Evolutionary conservation across 2,113 vertebrate genomes (phyloP).

Genomic region (Scytalopus superciliaris): DNA sequence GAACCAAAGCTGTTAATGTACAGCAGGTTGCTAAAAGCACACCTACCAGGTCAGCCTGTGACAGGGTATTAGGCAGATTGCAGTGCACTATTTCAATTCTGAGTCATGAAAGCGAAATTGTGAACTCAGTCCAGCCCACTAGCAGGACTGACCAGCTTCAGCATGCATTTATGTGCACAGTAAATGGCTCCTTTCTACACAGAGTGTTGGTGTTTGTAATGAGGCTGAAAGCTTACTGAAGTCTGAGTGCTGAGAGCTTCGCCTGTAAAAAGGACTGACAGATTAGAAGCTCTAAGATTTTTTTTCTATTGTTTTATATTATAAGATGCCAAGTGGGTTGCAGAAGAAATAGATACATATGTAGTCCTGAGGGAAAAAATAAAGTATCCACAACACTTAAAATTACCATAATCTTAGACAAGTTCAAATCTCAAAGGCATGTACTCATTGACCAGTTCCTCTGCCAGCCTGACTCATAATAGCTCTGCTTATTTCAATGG

Average conservation of each 20-base stretch:
- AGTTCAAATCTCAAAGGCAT: neutral
- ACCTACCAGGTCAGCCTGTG: accelerated
- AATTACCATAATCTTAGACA: neutral
- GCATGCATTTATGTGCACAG: neutral
- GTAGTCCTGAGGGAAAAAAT: neutral
- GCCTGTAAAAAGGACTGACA: neutral
- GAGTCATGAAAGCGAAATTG: neutral
- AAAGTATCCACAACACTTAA: neutral
- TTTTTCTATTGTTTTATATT: neutral
- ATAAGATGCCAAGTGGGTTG: neutral
- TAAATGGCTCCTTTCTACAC: neutral
- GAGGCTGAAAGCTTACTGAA: neutral
- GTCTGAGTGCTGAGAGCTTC: neutral
- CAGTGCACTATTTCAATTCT: neutral
- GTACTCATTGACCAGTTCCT: neutral
- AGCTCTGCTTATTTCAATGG: neutral
- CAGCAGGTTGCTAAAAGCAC: neutral
- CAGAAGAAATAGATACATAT: neutral
- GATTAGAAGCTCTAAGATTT: neutral
- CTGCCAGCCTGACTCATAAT: neutral
- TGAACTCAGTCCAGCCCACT: neutral
- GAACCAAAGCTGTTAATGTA: neutral
- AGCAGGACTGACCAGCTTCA: neutral
- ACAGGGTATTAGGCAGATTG: neutral
- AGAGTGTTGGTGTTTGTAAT: neutral